These are phyloP conservation scores for Erinaceus europaeus DNA, from an alignment of 2,113 vertebrate species.

Conservation along the genomic window DNA sequence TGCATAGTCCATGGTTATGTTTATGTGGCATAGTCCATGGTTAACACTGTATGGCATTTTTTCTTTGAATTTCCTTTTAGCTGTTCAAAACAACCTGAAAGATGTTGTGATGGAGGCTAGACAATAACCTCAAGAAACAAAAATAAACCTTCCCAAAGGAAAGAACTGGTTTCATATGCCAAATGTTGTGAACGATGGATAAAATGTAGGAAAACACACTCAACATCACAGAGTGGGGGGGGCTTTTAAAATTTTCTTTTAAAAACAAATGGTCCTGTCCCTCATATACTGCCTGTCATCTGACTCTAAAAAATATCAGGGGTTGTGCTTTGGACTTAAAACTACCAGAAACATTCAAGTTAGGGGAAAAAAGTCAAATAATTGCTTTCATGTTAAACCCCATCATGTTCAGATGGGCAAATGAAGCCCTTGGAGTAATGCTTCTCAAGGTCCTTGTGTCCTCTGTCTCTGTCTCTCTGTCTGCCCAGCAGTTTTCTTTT, in stretches of 20 bases:
- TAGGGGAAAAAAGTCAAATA: not conserved
- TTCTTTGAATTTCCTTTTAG: slow-evolving; percentile 78
- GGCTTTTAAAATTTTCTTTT: slow-evolving; percentile 27
- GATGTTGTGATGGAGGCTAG: slow-evolving; percentile 71
- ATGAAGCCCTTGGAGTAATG: not conserved
- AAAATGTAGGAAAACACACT: slow-evolving; percentile 64
- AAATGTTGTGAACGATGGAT: slow-evolving; percentile 61
- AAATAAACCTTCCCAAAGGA: slow-evolving; percentile 72
- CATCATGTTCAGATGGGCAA: not conserved
- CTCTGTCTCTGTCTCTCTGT: no score
- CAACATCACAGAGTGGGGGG: not conserved
- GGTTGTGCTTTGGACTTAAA: not conserved
- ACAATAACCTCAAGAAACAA: slow-evolving; percentile 78
- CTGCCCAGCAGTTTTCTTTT: accelerated
- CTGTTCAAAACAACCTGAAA: slow-evolving; percentile 76
- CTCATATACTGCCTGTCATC: no score
- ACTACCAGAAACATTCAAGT: not conserved
- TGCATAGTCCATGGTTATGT: not conserved
- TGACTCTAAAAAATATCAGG: not conserved
- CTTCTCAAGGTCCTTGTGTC: not conserved
- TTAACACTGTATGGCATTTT: no score
- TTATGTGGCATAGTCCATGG: no score
- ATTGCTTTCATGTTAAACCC: not conserved
- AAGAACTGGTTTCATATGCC: slow-evolving; percentile 64
- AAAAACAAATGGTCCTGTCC: slow-evolving; percentile 18